Conservation (phyloP, 2,888 invertebrate species). For the Eulithis testata region DNA sequence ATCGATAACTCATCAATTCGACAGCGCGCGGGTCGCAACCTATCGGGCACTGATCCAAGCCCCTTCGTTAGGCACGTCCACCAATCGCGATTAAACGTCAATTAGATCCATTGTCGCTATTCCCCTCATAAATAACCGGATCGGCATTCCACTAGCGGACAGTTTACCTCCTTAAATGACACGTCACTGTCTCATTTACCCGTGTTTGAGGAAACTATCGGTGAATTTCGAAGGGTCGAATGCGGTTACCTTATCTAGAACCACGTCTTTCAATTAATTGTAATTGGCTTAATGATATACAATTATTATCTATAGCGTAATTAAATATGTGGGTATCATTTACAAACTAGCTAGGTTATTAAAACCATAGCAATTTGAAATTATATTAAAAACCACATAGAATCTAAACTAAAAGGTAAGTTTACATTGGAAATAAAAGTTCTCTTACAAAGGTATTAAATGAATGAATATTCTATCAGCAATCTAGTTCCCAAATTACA, state of each 20-base stretch:
- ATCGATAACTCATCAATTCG: constrained; percentile 38
- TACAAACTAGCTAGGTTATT: not conserved
- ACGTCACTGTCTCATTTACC: constrained; percentile 53
- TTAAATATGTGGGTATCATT: not conserved
- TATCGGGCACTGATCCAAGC: constrained; percentile 39
- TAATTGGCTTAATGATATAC: constrained; percentile 18
- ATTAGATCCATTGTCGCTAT: constrained; percentile 75
- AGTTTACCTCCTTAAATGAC: constrained; percentile 47
- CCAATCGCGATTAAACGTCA: constrained; percentile 76
- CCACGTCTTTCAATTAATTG: constrained; percentile 2
- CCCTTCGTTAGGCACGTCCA: constrained; percentile 60
- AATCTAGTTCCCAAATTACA: no score
- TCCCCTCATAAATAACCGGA: constrained; percentile 68
- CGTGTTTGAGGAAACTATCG: constrained; percentile 35
- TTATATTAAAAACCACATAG: not conserved
- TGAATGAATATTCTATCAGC: no score
- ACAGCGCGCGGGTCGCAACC: constrained; percentile 37
- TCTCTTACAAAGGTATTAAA: no score
- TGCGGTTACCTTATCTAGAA: constrained; percentile 15
- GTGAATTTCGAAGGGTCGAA: constrained; percentile 13
- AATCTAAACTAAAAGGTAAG: no score
- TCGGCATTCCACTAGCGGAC: constrained; percentile 38
- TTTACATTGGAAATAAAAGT: no score
- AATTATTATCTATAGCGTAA: constrained; percentile 4
- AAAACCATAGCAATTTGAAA: not conserved